Evolutionary conservation across 1,140 invertebrate species (phyloP).

Genomic region (Cydia fagiglandana): DNA sequence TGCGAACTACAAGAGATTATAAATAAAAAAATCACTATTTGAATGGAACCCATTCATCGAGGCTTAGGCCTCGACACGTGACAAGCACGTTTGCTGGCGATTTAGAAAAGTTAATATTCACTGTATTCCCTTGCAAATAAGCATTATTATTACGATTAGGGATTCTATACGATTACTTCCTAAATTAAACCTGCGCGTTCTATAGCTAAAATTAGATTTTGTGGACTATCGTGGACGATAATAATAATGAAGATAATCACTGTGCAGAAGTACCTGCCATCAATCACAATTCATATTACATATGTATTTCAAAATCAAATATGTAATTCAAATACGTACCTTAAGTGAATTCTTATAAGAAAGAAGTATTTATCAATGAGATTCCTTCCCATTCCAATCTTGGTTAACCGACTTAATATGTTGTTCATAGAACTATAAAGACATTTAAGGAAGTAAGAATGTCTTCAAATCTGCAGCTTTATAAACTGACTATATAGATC

Average conservation of each 20-base stretch:
- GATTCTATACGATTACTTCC: not conserved
- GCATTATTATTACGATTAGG: not conserved
- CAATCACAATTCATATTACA: too few species aligned
- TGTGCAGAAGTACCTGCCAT: too few species aligned
- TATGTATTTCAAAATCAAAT: too few species aligned
- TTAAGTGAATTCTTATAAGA: too few species aligned
- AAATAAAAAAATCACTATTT: conserved; percentile 18
- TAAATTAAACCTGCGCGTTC: too few species aligned
- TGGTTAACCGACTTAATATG: not conserved
- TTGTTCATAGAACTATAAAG: not conserved
- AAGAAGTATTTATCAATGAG: too few species aligned
- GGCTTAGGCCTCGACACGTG: conserved; percentile 4
- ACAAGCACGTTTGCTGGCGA: not conserved
- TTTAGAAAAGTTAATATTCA: conserved; percentile 1
- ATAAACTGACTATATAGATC: not conserved
- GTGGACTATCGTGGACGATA: too few species aligned
- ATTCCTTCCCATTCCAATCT: not conserved
- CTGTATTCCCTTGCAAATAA: not conserved
- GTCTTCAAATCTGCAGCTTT: not conserved
- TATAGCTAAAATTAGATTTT: too few species aligned
- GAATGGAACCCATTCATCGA: conserved; percentile 4
- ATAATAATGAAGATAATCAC: too few species aligned
- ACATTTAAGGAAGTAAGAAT: not conserved
- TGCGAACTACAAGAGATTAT: conserved; percentile 7
- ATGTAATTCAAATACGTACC: too few species aligned